Evolutionary conservation across 2,888 invertebrate genomes (phyloP).

Genomic region (Tricholauxania praeusta): DNA sequence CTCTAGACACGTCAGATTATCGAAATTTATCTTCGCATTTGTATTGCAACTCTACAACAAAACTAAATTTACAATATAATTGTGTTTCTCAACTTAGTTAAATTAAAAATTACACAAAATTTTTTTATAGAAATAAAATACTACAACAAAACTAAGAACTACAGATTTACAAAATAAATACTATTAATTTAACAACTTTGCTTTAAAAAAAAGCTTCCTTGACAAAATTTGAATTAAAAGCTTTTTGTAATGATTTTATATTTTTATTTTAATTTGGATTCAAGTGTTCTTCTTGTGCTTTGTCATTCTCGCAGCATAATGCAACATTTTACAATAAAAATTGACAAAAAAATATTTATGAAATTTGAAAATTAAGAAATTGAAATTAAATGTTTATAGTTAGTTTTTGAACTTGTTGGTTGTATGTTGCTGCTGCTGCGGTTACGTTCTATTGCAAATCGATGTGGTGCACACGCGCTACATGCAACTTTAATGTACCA

Average conservation of each 20-base stretch:
- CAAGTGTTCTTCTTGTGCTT: background rate
- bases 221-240: background rate
- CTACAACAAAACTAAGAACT: conserved; percentile 15
- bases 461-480: conserved; percentile 45
- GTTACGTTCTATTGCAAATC: conserved; percentile 31
- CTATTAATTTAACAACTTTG: conserved; percentile 1
- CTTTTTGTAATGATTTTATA: background rate
- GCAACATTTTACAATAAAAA: background rate
- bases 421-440: conserved; percentile 25
- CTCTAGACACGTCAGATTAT: too few species aligned
- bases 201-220: background rate
- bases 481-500: conserved; percentile 50
- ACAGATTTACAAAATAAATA: background rate
- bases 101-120: background rate
- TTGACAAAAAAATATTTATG: background rate
- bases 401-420: conserved; percentile 1
- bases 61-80: background rate
- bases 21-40: background rate
- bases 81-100: background rate
- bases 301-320: background rate
- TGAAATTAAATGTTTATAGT: background rate
- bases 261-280: background rate
- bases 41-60: background rate
- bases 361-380: background rate
- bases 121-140: background rate